Evolutionary conservation across 2,113 vertebrate species (phyloP).

Genomic region (Tychaedon coryphoeus): DNA sequence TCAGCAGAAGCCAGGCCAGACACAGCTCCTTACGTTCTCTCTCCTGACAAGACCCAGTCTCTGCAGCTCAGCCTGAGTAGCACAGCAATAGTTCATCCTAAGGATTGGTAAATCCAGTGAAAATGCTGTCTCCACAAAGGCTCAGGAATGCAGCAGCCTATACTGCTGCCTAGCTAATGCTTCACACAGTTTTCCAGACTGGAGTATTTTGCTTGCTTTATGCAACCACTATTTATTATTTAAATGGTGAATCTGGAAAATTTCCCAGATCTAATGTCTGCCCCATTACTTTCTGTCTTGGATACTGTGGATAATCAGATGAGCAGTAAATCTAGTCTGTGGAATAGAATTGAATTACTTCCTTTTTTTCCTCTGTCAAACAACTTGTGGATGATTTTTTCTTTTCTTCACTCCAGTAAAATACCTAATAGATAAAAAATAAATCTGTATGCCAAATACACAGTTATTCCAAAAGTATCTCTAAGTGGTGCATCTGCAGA

Average conservation of each 20-base stretch:
- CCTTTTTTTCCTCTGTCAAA: not conserved
- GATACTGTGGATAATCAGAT: not conserved
- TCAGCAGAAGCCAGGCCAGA: not conserved
- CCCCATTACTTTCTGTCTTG: not conserved
- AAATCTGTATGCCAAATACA: not conserved
- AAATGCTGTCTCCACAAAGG: not conserved
- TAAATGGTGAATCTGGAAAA: conserved; percentile 4
- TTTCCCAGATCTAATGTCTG: conserved; percentile 1
- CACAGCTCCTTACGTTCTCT: too few relatives aligned
- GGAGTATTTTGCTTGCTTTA: not conserved
- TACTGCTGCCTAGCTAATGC: not conserved
- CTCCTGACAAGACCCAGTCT: not conserved
- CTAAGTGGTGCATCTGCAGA: not conserved
- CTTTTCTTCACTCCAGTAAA: conserved; percentile 1
- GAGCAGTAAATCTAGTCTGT: not conserved
- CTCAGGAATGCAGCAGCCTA: not conserved
- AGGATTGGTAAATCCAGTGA: not conserved
- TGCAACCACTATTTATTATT: conserved; percentile 17
- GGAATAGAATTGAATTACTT: not conserved
- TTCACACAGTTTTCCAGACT: not conserved
- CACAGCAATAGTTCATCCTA: not conserved
- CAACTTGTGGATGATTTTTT: conserved; percentile 10
- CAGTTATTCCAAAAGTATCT: not conserved
- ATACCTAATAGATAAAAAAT: not conserved
- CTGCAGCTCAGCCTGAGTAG: not conserved